Conservation (phyloP, 2,888 invertebrate species). For the Gryllus longicercus region DNA sequence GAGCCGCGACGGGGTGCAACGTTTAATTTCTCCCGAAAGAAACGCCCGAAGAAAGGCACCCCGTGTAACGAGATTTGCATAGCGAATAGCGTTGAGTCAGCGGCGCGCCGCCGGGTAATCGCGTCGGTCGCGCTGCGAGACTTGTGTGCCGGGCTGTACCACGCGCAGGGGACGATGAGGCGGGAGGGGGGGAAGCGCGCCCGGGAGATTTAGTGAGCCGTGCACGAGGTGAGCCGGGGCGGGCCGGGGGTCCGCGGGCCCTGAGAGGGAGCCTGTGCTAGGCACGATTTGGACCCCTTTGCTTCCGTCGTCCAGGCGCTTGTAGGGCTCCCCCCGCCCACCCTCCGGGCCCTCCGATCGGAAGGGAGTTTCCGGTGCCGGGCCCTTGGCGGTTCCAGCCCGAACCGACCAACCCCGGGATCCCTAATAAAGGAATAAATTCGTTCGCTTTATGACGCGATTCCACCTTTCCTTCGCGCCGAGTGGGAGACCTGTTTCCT, state of each 20-base stretch:
- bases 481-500: not conserved
- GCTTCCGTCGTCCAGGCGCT: not conserved
- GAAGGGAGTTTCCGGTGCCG: not conserved
- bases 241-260: too few relatives aligned
- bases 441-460: not conserved
- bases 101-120: too few relatives aligned
- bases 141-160: too few relatives aligned
- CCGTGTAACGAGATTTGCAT: slow-evolving; percentile 5
- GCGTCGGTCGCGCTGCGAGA: too few relatives aligned
- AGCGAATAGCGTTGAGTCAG: not conserved
- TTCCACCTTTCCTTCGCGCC: not conserved
- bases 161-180: too few relatives aligned
- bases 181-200: too few relatives aligned
- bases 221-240: too few relatives aligned
- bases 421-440: not conserved
- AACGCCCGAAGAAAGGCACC: not conserved
- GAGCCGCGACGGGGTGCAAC: not conserved
- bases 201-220: too few relatives aligned
- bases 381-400: not conserved
- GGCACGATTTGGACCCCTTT: not conserved
- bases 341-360: not conserved
- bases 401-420: not conserved
- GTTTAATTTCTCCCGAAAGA: slow-evolving; percentile 1
- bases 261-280: too few relatives aligned
- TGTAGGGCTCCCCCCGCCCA: not conserved